These are phyloP conservation scores for Eufriesea mexicana DNA, from an alignment of 1,140 invertebrate species.

Conservation along the genomic window DNA sequence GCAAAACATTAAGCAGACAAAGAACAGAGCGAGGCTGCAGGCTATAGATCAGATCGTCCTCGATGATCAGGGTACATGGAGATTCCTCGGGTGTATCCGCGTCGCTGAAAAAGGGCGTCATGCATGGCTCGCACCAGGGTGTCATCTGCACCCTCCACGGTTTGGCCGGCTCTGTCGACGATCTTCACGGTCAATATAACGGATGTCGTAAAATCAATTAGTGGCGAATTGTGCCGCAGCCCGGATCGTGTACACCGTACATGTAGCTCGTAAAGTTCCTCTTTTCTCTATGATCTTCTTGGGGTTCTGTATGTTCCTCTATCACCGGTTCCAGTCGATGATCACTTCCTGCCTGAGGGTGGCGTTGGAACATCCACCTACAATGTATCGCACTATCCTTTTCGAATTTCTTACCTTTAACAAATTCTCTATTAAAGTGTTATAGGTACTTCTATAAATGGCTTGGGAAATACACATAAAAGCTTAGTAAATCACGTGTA, in stretches of 20 bases:
- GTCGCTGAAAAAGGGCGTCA: slow-evolving; percentile 71
- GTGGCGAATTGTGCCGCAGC: slow-evolving; percentile 72
- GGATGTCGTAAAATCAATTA: slow-evolving; percentile 76
- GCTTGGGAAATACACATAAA: no score
- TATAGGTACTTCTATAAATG: not conserved
- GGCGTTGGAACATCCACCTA: not conserved
- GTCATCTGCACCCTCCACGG: slow-evolving; percentile 65
- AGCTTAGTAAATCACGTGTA: no score
- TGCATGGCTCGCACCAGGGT: slow-evolving; percentile 70
- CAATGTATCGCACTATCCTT: not conserved
- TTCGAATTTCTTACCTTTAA: not conserved
- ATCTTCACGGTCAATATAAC: slow-evolving; percentile 76
- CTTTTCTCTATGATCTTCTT: slow-evolving; percentile 23
- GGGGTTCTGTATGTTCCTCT: not conserved
- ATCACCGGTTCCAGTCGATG: slow-evolving; percentile 1
- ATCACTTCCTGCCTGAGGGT: not conserved
- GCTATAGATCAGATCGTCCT: slow-evolving; percentile 4
- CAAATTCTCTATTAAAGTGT: not conserved
- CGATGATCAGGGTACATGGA: slow-evolving; percentile 4
- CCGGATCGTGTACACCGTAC: slow-evolving; percentile 46
- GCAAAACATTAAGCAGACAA: slow-evolving; percentile 15
- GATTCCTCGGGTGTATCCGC: slow-evolving; percentile 33
- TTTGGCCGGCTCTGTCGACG: slow-evolving; percentile 49
- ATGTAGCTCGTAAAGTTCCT: slow-evolving; percentile 19
- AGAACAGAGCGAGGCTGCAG: slow-evolving; percentile 5